phyloP scores from a whole-genome alignment of 1,140 invertebrate genomes.

The Diabrotica undecimpunctata region DNA sequence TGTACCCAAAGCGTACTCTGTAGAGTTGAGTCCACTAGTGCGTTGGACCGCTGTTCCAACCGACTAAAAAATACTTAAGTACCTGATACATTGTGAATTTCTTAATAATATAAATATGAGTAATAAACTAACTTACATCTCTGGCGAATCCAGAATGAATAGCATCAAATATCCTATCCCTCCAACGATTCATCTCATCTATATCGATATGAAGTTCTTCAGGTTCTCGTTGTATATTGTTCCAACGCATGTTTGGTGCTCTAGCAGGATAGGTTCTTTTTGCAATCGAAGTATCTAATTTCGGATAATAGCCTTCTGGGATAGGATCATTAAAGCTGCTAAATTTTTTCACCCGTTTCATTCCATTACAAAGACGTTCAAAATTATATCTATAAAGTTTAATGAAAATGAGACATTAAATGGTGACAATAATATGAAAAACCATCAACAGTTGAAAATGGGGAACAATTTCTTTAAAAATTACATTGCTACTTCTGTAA shows the following conservation, averaged over 20 bases:
- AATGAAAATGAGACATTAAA: not conserved
- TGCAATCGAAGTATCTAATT: slow-evolving; percentile 62
- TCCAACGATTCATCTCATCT: slow-evolving; percentile 65
- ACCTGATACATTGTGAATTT: no score
- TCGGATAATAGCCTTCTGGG: slow-evolving; percentile 65
- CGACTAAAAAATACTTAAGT: no score
- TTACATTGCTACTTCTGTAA: no score
- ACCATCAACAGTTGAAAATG: no score
- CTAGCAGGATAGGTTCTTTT: slow-evolving; percentile 60
- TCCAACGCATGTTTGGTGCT: slow-evolving; percentile 51
- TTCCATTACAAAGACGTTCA: slow-evolving; percentile 60
- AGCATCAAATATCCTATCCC: slow-evolving; percentile 49
- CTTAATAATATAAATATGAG: no score
- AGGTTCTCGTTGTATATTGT: slow-evolving; percentile 59
- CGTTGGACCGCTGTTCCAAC: no score
- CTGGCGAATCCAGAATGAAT: not conserved
- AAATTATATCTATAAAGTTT: not conserved
- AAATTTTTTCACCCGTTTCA: slow-evolving; percentile 55
- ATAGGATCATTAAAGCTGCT: slow-evolving; percentile 60
- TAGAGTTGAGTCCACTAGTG: no score
- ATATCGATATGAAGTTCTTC: slow-evolving; percentile 64
- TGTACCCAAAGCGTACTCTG: no score
- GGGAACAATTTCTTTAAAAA: no score
- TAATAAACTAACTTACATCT: not conserved
- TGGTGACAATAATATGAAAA: slow-evolving; percentile 4